phyloP scores from a whole-genome alignment of 2,888 invertebrate species.

The Eupeodes luniger region DNA sequence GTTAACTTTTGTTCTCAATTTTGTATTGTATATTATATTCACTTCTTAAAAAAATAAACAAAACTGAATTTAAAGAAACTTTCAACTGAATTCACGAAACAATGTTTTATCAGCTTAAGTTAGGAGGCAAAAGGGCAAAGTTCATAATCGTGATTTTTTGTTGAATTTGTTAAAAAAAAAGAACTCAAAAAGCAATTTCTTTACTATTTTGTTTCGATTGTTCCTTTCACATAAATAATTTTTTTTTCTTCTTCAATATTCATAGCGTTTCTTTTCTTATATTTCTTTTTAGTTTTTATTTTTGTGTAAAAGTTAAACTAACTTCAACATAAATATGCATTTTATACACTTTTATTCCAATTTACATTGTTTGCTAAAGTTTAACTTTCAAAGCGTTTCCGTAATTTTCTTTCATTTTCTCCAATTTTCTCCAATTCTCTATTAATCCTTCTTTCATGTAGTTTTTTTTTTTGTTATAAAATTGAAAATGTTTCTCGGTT shows the following conservation, averaged over 20 bases:
- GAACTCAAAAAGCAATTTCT: not conserved
- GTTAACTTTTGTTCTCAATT: not conserved
- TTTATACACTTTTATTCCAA: constrained; percentile 33
- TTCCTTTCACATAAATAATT: not conserved
- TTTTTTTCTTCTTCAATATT: constrained; percentile 4
- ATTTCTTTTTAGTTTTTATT: not conserved
- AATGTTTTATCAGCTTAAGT: constrained; percentile 13
- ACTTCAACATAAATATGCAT: constrained; percentile 49
- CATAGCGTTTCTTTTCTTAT: not conserved
- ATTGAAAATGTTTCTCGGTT: constrained; percentile 44
- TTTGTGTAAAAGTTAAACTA: not conserved
- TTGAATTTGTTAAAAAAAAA: not conserved
- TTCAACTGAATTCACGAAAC: not conserved
- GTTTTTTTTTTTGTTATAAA: not conserved
- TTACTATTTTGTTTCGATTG: constrained; percentile 9
- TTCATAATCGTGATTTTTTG: constrained; percentile 2
- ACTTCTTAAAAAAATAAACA: not conserved
- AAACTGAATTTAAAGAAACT: not conserved
- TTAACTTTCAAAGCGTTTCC: constrained; percentile 60
- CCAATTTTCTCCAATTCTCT: constrained; percentile 51
- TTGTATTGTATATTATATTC: not conserved
- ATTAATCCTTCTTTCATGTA: constrained; percentile 54
- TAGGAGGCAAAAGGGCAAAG: not conserved
- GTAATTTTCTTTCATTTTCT: constrained; percentile 45
- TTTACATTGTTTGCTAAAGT: constrained; percentile 50